Base-by-base conservation (phyloP, 1,140 invertebrate species). In the Euschistus heros region DNA sequence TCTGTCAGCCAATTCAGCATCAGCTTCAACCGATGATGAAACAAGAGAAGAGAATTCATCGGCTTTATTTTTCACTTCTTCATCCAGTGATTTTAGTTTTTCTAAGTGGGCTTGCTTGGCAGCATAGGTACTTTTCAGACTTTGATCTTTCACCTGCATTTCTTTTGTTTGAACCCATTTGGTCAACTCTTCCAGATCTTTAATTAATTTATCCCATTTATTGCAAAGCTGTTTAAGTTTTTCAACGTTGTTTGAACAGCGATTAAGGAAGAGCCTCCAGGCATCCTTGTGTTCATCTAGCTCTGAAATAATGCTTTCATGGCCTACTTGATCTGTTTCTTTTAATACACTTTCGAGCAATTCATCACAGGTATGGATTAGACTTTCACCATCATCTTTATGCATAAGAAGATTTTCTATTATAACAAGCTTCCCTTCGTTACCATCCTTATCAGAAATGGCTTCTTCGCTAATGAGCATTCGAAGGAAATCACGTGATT, bases 141-240 rank as follows among this genome's bases (percentile, higher is more conserved):
- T 90, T 75, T 93, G 89, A 75, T 97, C 93, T 76, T 92, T 91
- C 0, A 94, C 80, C 73, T 89, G 82, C 55, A 79, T 79, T 78
- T 97, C 93, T 72, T 88, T 88, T 47, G 86, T 80, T 72, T 91
- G 89, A 17, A 93, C 78, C 93, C 92, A 97, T 54, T 80, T 78
- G 70, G 87, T 86, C 1, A 96, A 76, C 67, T 79, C 78, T 64
- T 92, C 86, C 44, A 92, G 80, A 4, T 85, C 79, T 24, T 83
- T 81, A 72, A 92, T 86, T 67, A 91, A 91, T 72, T 90, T 84
- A 47, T 86, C 85, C 82, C 88, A 88, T 72, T 88, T 83, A 65
- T 82, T 83, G 70, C 85, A 85, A 42, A 86, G 80, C 67, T 83
- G 82, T 72, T 82, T 84, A 6, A 91, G 77, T 77, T 86, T 86